Conservation (phyloP, 2,113 vertebrate genomes). For the Hippopotamus amphibius region DNA sequence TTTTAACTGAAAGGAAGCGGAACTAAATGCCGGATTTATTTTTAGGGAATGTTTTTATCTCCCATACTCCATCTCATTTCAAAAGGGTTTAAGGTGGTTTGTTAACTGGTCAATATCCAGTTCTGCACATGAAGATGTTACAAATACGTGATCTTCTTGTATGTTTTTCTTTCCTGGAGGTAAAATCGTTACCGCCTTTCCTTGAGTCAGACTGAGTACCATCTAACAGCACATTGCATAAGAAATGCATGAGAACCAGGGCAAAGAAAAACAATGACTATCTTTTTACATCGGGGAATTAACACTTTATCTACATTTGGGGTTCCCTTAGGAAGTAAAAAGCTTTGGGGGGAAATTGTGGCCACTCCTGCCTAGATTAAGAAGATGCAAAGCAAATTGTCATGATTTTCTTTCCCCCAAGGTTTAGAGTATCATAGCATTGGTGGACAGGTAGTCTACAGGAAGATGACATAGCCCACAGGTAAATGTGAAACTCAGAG, state of each 20-base stretch:
- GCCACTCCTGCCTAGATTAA: neutral
- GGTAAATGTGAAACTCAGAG: neutral
- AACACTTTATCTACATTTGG: neutral
- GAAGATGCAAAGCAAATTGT: neutral
- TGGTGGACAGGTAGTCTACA: neutral
- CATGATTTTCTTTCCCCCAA: too few species aligned
- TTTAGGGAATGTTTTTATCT: neutral
- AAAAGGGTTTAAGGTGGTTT: neutral
- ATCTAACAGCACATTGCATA: fast-evolving
- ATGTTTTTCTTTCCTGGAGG: neutral
- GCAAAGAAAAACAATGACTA: neutral
- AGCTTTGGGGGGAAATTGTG: neutral
- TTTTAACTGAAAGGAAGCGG: neutral
- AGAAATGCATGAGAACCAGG: too few species aligned
- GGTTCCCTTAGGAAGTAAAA: neutral
- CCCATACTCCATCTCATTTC: neutral
- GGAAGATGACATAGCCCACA: neutral
- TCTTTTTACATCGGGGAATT: too few species aligned
- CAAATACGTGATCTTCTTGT: fast-evolving
- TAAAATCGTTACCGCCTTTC: too few species aligned
- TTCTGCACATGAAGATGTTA: neutral
- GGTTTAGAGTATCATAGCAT: too few species aligned
- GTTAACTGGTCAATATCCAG: neutral
- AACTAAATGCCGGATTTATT: neutral
- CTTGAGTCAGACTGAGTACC: too few species aligned